Percentiles rank a stretch among this genome's conserved stretches.
These are phyloP conservation scores for Thelaira solivaga DNA, from an alignment of 2,888 invertebrate genomes.

Conservation along the genomic window DNA sequence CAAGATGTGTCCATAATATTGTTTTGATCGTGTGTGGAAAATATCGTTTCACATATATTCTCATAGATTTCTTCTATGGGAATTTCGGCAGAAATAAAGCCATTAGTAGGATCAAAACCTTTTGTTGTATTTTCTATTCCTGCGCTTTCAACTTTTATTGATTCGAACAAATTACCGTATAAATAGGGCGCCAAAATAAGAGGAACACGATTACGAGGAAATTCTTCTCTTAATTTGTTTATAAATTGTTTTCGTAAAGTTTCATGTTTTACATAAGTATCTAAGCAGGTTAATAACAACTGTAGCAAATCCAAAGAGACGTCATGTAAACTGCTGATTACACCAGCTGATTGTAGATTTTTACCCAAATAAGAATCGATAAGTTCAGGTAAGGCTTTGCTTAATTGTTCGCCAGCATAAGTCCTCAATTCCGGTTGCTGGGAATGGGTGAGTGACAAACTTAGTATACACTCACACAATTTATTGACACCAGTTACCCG, in stretches of 20 bases:
- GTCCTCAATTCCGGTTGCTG: slow-evolving; percentile 85
- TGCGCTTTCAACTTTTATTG: background rate
- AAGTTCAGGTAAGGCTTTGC: slow-evolving; percentile 89
- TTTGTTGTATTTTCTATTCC: background rate
- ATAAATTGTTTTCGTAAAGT: slow-evolving; percentile 80
- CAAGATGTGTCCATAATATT: slow-evolving; percentile 85
- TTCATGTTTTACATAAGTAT: slow-evolving; percentile 77
- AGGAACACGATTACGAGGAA: slow-evolving; percentile 91
- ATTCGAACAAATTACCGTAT: slow-evolving; percentile 77
- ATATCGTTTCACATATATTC: slow-evolving; percentile 74
- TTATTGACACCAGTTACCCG: slow-evolving; percentile 90
- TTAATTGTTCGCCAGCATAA: slow-evolving; percentile 87
- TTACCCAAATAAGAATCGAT: slow-evolving; percentile 89
- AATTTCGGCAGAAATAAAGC: slow-evolving; percentile 69
- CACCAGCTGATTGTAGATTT: slow-evolving; percentile 79
- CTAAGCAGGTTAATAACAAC: slow-evolving; percentile 81
- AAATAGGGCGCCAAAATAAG: slow-evolving; percentile 92
- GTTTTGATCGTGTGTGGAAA: slow-evolving; percentile 71
- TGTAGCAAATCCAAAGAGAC: slow-evolving; percentile 93
- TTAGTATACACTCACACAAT: slow-evolving; percentile 94
- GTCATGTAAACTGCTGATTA: slow-evolving; percentile 88
- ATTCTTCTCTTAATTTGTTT: slow-evolving; percentile 88
- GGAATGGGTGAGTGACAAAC: slow-evolving; percentile 89
- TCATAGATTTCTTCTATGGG: slow-evolving; percentile 76
- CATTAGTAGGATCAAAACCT: slow-evolving; percentile 54